These are phyloP conservation scores for Phainopepla nitens DNA, from an alignment of 2,113 vertebrate genomes.

Conservation along the genomic window DNA sequence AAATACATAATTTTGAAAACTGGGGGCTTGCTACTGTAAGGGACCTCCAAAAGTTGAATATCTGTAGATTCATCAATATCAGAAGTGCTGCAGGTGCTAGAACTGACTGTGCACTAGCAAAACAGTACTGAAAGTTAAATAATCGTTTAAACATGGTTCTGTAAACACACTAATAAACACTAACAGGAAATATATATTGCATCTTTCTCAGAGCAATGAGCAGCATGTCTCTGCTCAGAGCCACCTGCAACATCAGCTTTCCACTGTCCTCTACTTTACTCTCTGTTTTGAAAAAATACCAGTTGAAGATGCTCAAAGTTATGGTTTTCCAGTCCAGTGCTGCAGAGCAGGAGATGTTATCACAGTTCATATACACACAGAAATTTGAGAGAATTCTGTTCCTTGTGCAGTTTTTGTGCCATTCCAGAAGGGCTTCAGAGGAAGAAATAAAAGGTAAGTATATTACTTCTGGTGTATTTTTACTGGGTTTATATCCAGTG, in stretches of 20 bases:
- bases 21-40: rapidly evolving
- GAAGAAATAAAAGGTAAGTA: not conserved
- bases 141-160: not conserved
- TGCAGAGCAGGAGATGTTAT: not conserved
- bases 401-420: not conserved
- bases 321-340: not conserved
- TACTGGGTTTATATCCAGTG: not conserved
- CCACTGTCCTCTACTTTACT: not conserved
- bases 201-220: not conserved
- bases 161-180: not conserved
- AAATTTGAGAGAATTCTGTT: not conserved
- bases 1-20: not conserved
- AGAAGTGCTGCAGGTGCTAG: not conserved
- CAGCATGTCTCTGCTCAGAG: not conserved
- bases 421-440: not conserved
- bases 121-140: not conserved
- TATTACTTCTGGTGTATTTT: not conserved
- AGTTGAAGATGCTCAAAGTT: not conserved
- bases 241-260: not conserved
- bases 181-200: not conserved
- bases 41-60: not conserved
- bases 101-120: not conserved
- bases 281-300: not conserved
- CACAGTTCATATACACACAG: not conserved
- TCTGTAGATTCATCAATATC: not conserved